These are phyloP conservation scores for Omphaloscelis lunosa DNA, from an alignment of 2,888 invertebrate genomes.

Conservation along the genomic window DNA sequence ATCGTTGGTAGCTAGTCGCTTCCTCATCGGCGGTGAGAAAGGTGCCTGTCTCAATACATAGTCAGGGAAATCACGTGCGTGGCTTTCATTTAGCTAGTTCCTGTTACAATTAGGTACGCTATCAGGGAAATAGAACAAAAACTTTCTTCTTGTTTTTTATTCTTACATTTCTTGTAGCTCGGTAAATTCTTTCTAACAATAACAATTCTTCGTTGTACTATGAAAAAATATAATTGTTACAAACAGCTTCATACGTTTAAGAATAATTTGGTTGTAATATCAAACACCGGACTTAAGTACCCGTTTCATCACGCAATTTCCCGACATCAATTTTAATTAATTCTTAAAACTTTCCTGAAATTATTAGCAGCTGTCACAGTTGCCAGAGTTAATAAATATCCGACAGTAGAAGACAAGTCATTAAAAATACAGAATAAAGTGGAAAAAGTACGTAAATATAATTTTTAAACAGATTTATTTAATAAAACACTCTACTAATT, in stretches of 20 bases:
- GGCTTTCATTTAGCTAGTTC: constrained; percentile 9
- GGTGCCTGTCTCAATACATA: neutral
- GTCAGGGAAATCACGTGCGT: constrained; percentile 23
- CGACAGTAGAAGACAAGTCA: neutral
- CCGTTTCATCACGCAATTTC: neutral
- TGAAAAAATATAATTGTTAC: neutral
- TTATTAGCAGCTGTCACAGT: constrained; percentile 29
- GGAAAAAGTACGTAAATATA: neutral
- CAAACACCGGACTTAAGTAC: neutral
- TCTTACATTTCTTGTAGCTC: neutral
- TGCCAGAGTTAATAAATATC: neutral
- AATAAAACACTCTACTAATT: neutral
- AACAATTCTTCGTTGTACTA: neutral
- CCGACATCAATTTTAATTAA: constrained; percentile 3
- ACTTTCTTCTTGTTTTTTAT: constrained; percentile 15
- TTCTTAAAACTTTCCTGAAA: constrained; percentile 5
- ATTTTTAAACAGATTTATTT: neutral
- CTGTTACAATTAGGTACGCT: constrained; percentile 24
- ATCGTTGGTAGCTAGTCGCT: too few species aligned
- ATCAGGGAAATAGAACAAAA: constrained; percentile 13
- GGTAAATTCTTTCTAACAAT: neutral
- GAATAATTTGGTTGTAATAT: neutral
- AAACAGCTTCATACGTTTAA: neutral
- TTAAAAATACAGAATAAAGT: neutral
- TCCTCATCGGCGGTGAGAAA: too few species aligned